Evolutionary conservation across 1,140 invertebrate genomes (phyloP).

Genomic region (Mercenaria mercenaria): DNA sequence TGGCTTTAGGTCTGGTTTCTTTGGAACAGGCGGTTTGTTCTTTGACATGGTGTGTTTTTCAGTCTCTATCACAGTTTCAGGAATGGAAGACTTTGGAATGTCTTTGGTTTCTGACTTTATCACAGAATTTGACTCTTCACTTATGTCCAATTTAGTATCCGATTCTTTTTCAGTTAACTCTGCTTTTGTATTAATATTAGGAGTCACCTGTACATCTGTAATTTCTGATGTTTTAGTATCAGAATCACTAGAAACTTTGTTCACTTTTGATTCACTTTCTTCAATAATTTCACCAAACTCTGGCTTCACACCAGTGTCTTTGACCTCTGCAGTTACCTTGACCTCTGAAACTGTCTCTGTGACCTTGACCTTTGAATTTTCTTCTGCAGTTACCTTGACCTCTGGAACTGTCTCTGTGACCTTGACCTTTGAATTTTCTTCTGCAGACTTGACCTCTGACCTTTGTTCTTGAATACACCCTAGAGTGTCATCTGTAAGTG

Average conservation of each 20-base stretch:
- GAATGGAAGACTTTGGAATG: conserved; percentile 58
- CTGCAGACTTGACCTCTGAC: conserved; percentile 32
- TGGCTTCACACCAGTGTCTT: not conserved
- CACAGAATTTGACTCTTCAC: conserved; percentile 39
- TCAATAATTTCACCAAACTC: not conserved
- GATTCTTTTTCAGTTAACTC: not conserved
- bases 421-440: conserved; percentile 22
- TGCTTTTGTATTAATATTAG: not conserved
- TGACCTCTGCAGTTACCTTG: not conserved
- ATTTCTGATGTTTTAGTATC: not conserved
- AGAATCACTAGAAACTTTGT: not conserved
- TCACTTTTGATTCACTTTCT: not conserved
- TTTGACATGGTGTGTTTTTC: not conserved
- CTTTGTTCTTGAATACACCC: conserved; percentile 33
- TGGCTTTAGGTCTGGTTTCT: not conserved
- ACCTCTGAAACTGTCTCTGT: not conserved
- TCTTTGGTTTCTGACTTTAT: conserved; percentile 45
- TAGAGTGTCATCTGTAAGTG: conserved; percentile 48
- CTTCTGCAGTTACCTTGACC: not conserved
- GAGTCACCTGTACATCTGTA: not conserved
- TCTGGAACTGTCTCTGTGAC: not conserved
- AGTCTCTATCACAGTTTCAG: conserved; percentile 39
- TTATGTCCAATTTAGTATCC: not conserved
- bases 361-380: conserved; percentile 21
- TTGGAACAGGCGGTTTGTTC: conserved; percentile 1